Base-by-base conservation (phyloP, 2,797 vertebrate species). In the Coreius guichenoti region DNA sequence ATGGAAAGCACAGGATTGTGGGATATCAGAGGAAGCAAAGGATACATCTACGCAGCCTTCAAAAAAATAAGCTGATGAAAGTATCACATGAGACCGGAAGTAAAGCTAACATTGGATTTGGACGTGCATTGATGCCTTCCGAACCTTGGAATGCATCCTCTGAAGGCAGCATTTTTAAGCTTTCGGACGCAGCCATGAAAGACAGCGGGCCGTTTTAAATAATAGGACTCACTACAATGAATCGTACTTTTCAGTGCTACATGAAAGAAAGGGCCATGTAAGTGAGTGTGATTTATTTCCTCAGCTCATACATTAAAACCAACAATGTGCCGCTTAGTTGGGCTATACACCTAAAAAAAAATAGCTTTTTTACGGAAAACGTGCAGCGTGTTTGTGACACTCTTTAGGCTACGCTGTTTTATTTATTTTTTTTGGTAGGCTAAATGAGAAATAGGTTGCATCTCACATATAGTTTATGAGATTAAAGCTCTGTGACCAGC, bases 401-500 rank as follows among this genome's bases (percentile, higher is more conserved):
- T 33, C 51, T 75, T 33, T 33, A 14, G 6, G 4, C 8, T 16
- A n/a, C n/a, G n/a, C 12, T 33, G 4, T 43, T 39, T n/a, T 17
- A 29, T 19, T 54, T 8, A 26, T 6, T 63, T 29, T 26, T 26
- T 26, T 5, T 5, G 12, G 5, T 63, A 16, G 26, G 13, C 12
- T 13, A 84, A 54, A 39, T 69, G 33, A 14, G 49, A 78, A 79
- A 79, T n/a, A 13, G 8, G 21, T 61, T 51, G 13, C 49, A 58
- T 61, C 65, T 43, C 5, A 19, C 3, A 84, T 16, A 45, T 17
- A 51, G 63, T 61, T 77, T 43, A 54, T 47, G 26, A 56, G 33
- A 77, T 79, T 70, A 47, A 58, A 84, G 5, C 58, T 39, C 29
- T 8, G 29, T 74, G 26, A 73, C 33, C 69, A 47, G 39, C 61